Percentiles rank a stretch among this genome's conserved stretches.
Conservation (phyloP, 2,888 invertebrate genomes). For the Eulithis prunata region DNA sequence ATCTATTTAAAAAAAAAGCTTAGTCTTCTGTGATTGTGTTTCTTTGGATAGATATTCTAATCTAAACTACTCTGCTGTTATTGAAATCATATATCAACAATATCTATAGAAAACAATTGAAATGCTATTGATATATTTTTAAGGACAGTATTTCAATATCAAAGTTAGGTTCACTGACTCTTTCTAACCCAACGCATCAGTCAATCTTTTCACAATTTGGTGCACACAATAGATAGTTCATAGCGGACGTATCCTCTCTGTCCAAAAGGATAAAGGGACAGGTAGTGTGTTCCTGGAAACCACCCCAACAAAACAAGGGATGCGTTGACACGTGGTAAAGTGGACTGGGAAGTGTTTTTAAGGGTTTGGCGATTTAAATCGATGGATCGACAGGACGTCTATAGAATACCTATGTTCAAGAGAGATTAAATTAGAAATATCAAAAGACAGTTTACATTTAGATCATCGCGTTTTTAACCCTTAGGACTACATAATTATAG, state of each 20-base stretch:
- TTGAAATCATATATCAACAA: too few relatives aligned
- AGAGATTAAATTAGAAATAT: not conserved
- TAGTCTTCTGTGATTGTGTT: too few relatives aligned
- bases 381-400: too few relatives aligned
- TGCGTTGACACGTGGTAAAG: slow-evolving; percentile 28
- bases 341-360: slow-evolving; percentile 11
- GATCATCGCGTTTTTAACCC: too few relatives aligned
- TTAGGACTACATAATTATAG: too few relatives aligned
- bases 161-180: slow-evolving; percentile 23
- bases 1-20: too few relatives aligned
- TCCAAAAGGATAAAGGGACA: slow-evolving; percentile 24
- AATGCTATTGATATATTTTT: not conserved
- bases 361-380: slow-evolving; percentile 10
- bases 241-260: slow-evolving; percentile 37
- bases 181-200: slow-evolving; percentile 2
- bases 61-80: too few relatives aligned
- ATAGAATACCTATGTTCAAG: not conserved
- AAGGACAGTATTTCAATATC: slow-evolving; percentile 1
- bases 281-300: slow-evolving; percentile 41
- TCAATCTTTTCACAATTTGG: slow-evolving; percentile 25
- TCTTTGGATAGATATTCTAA: too few relatives aligned
- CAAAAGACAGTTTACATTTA: too few relatives aligned
- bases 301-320: slow-evolving; percentile 28
- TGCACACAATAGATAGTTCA: slow-evolving; percentile 27
- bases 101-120: too few relatives aligned